These are phyloP conservation scores for Pachycephus smyrnensis DNA, from an alignment of 2,888 invertebrate genomes.

Conservation along the genomic window DNA sequence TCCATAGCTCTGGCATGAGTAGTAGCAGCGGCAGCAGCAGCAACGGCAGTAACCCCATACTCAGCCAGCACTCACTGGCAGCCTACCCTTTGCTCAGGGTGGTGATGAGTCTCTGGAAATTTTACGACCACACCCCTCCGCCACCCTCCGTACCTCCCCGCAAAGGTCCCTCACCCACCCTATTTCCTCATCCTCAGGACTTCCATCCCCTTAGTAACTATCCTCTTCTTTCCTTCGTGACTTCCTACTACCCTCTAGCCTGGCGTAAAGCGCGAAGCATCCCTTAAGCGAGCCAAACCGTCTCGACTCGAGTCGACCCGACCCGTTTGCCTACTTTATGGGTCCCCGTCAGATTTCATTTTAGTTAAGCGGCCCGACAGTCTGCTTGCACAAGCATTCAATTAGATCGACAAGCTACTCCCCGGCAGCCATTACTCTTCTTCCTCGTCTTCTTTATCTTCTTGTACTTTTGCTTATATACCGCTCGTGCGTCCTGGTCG, in stretches of 20 bases:
- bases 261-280: background rate
- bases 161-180: background rate
- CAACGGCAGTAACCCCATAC: background rate
- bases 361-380: conserved; percentile 34
- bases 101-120: conserved; percentile 33
- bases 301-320: conserved; percentile 12
- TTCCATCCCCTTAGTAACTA: background rate
- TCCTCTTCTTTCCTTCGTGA: background rate
- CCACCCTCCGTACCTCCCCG: background rate
- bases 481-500: background rate
- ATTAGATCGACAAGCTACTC: conserved; percentile 6
- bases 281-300: background rate
- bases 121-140: conserved; percentile 33
- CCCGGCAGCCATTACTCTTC: conserved; percentile 6
- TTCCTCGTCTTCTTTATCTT: conserved; percentile 1
- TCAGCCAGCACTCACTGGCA: background rate
- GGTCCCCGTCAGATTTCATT: conserved; percentile 39
- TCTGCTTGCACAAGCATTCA: conserved; percentile 10
- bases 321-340: conserved; percentile 29
- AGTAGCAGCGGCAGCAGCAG: background rate
- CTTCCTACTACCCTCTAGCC: background rate
- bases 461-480: background rate
- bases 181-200: background rate
- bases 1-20: background rate
- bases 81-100: conserved; percentile 22